phyloP scores from a whole-genome alignment of 2,888 invertebrate genomes.

The Drosophila peninsularis region DNA sequence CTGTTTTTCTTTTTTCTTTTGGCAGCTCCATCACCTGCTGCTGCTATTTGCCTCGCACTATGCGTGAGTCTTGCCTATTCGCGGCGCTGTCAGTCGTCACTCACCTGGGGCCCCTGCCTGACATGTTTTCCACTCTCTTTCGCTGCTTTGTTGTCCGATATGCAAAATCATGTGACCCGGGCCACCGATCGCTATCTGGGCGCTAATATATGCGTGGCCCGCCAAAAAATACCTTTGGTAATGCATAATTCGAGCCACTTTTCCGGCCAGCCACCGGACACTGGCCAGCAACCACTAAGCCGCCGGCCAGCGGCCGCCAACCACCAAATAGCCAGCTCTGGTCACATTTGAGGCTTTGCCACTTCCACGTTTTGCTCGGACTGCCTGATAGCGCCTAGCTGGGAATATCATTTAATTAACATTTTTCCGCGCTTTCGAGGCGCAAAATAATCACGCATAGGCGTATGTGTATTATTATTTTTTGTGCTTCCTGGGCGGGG shows the following conservation, averaged over 20 bases:
- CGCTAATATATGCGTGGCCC: constrained; percentile 77
- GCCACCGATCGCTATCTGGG: constrained; percentile 68
- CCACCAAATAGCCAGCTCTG: constrained; percentile 20
- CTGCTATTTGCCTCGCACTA: constrained; percentile 40
- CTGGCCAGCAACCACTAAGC: constrained; percentile 31
- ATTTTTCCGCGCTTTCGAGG: constrained; percentile 70
- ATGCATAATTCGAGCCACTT: constrained; percentile 78
- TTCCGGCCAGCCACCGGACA: constrained; percentile 70
- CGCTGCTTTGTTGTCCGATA: constrained; percentile 43
- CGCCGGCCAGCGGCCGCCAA: constrained; percentile 14
- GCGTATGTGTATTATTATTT: constrained; percentile 42
- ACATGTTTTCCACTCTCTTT: constrained; percentile 28
- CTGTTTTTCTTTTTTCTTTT: background rate
- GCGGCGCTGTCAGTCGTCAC: constrained; percentile 78
- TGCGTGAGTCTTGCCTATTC: constrained; percentile 75
- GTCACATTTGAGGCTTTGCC: constrained; percentile 52
- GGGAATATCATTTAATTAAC: constrained; percentile 80
- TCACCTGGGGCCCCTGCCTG: constrained; percentile 52
- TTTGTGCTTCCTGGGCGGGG: background rate
- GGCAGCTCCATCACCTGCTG: constrained; percentile 65
- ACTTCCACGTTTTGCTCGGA: constrained; percentile 18
- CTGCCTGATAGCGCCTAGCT: constrained; percentile 40
- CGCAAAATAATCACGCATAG: constrained; percentile 80
- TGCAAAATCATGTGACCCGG: constrained; percentile 77
- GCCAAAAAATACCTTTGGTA: constrained; percentile 65